Percentiles rank a stretch among this genome's conserved stretches.
phyloP scores from a whole-genome alignment of 2,888 invertebrate genomes.

The Mesoligia furuncula region DNA sequence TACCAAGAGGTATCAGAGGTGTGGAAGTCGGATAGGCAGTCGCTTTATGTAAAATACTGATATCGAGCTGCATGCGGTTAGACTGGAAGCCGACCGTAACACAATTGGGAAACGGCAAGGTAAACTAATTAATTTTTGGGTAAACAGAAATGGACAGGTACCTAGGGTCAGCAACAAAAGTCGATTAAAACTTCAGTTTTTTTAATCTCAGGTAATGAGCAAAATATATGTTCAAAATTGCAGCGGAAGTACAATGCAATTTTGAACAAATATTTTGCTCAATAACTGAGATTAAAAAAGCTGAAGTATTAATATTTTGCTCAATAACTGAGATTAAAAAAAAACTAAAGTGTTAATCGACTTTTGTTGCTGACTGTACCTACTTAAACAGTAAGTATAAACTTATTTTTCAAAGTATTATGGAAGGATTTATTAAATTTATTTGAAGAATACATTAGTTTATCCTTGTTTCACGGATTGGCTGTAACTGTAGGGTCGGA shows the following conservation, averaged over 20 bases:
- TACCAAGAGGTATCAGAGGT: not conserved
- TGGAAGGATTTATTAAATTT: slow-evolving; percentile 32
- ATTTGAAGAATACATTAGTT: slow-evolving; percentile 36
- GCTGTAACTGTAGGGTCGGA: slow-evolving; percentile 86
- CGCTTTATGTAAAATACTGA: not conserved
- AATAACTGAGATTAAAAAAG: too few species aligned
- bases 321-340: too few species aligned
- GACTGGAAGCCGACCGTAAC: not conserved
- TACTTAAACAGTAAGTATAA: slow-evolving; percentile 5
- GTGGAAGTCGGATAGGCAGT: not conserved
- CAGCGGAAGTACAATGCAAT: too few species aligned
- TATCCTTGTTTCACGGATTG: slow-evolving; percentile 87
- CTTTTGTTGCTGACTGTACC: too few species aligned
- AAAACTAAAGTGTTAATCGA: too few species aligned
- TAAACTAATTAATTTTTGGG: not conserved
- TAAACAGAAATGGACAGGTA: not conserved
- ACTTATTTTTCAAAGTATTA: slow-evolving; percentile 4
- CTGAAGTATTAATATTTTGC: too few species aligned
- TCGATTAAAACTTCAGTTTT: too few species aligned
- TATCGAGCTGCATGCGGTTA: not conserved
- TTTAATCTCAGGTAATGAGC: too few species aligned
- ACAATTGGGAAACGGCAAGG: not conserved
- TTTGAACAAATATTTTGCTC: too few species aligned
- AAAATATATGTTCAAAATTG: too few species aligned
- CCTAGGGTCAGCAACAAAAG: too few species aligned